Conservation (phyloP, 2,888 invertebrate species). For the Thereva unica region DNA sequence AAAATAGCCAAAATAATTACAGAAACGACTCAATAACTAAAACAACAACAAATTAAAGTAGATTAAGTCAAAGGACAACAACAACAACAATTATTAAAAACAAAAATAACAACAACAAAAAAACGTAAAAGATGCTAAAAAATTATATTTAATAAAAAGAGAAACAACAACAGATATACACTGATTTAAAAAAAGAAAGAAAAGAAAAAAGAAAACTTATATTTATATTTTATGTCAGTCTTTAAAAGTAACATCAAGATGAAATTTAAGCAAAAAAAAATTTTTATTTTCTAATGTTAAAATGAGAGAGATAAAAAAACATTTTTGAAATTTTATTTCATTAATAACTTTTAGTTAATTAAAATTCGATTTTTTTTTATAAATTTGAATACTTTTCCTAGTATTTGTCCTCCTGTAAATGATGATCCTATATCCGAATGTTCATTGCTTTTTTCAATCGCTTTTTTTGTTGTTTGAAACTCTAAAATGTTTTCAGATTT, state of each 20-base stretch:
- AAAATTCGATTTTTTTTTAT: constrained; percentile 24
- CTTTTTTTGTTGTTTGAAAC: background rate
- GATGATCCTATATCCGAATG: constrained; percentile 4
- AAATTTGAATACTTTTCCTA: constrained; percentile 10
- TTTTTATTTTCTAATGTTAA: constrained; percentile 13
- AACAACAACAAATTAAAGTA: no score
- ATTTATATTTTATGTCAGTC: constrained; percentile 16
- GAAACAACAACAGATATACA: constrained; percentile 5
- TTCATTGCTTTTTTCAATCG: background rate
- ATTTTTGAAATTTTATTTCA: constrained; percentile 32
- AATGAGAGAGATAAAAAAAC: constrained; percentile 15
- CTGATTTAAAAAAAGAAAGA: background rate
- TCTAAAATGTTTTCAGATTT: no score
- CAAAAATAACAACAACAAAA: background rate
- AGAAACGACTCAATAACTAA: background rate
- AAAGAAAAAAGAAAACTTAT: background rate
- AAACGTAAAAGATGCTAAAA: background rate
- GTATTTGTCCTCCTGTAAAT: background rate
- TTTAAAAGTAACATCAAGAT: constrained; percentile 4
- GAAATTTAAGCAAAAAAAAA: constrained; percentile 9
- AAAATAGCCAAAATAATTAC: constrained; percentile 18
- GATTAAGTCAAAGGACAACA: background rate
- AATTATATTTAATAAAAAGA: background rate
- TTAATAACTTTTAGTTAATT: constrained; percentile 30
- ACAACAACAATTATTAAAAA: background rate